A percentile compares a stretch with the other conserved stretches of the same genome.
These are phyloP conservation scores for Upupa epops DNA, from an alignment of 2,113 vertebrate species.

Conservation along the genomic window DNA sequence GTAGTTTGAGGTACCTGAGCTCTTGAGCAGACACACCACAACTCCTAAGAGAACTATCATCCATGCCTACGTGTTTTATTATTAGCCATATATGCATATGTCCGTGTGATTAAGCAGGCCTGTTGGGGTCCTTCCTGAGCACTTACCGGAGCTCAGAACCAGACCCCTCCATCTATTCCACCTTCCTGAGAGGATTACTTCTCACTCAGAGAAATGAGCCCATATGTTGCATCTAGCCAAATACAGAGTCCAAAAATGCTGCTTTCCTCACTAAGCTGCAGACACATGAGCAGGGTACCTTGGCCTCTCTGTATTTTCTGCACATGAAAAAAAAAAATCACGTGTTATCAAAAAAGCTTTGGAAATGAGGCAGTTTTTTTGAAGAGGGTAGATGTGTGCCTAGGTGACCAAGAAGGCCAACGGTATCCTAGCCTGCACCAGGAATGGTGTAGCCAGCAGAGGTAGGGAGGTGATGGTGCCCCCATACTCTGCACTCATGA, in stretches of 20 bases:
- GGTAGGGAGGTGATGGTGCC: no score
- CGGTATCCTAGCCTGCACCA: no score
- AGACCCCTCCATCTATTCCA: not conserved
- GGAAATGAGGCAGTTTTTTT: not conserved
- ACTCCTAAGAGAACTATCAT: not conserved
- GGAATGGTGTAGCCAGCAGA: no score
- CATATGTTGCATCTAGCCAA: not conserved
- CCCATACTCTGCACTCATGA: no score
- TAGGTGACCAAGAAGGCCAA: no score
- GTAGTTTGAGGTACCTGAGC: not conserved
- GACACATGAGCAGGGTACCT: not conserved
- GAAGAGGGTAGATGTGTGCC: not conserved
- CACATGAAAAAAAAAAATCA: not conserved
- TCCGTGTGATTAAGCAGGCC: not conserved
- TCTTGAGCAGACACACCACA: rapidly evolving
- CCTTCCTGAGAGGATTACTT: not conserved
- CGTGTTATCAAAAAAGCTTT: not conserved
- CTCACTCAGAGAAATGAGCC: not conserved
- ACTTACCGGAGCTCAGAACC: not conserved
- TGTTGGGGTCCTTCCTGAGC: not conserved
- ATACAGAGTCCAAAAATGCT: not conserved
- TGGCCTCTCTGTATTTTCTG: not conserved
- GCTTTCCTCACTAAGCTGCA: not conserved
- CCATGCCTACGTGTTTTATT: no score
- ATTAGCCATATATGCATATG: no score